Conservation (phyloP, 92 coral and sea anemone genomes). For the Heliopora coerulea region DNA sequence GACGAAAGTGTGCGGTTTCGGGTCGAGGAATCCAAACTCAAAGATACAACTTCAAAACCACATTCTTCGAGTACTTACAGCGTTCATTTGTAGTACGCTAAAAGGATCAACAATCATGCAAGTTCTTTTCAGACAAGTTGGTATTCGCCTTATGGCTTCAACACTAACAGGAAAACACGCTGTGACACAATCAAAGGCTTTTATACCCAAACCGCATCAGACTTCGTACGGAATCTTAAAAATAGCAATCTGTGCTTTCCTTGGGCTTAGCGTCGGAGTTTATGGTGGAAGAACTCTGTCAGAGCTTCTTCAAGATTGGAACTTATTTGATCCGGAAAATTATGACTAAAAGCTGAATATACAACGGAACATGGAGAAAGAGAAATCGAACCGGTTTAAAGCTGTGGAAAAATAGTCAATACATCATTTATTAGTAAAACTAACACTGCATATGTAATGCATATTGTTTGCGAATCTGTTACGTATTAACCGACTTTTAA, state of each 20-base stretch:
- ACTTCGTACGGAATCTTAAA: conserved; percentile 1
- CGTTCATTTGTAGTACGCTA: too few relatives aligned
- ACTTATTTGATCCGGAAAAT: not conserved
- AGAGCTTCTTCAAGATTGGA: conserved; percentile 8
- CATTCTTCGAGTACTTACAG: too few relatives aligned
- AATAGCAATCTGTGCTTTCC: not conserved
- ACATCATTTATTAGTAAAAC: too few relatives aligned
- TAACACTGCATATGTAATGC: too few relatives aligned
- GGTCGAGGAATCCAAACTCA: too few relatives aligned
- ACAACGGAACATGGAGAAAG: not conserved
- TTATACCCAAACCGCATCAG: not conserved
- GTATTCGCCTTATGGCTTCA: not conserved
- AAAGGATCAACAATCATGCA: not conserved
- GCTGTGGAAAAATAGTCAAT: too few relatives aligned
- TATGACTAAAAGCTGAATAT: not conserved
- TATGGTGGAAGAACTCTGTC: not conserved
- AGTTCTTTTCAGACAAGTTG: not conserved
- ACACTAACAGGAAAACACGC: not conserved
- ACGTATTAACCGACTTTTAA: too few relatives aligned
- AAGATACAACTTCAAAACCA: too few relatives aligned
- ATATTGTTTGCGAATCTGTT: too few relatives aligned
- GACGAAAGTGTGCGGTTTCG: too few relatives aligned
- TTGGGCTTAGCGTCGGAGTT: not conserved
- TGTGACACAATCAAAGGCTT: not conserved
- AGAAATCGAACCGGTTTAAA: too few relatives aligned